Evolutionary conservation across 2,888 invertebrate genomes (phyloP), one percentile per base, ranked within the genome.

Genomic region (Diloba caeruleocephala): DNA sequence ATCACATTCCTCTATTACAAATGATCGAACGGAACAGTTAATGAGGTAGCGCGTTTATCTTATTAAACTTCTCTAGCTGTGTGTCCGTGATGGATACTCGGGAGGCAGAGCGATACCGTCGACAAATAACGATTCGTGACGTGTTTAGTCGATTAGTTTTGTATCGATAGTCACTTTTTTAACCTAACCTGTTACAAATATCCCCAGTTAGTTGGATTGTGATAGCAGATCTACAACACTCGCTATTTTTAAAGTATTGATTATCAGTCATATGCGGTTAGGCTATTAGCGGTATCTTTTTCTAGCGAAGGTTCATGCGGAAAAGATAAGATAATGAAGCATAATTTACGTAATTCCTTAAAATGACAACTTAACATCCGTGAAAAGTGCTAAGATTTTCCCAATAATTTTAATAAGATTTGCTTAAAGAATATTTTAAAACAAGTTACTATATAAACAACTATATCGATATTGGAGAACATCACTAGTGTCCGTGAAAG

Each of bases 31-130:
- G 81, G 69, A 54, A 57, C 51, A 79, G 85, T 88, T 90, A 91
- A 90, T 89, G 88, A 89, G 88, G 87, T 83, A 84, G 85, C 83
- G 57, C 72, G 86, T 89, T 86, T 89, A 90, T 90, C 87, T 85
- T 84, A 84, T 82, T 82, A 82, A 78, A 81, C 75, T 82, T 84
- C 79, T 69, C 45, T 50, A 48, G 68, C 61, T 60, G 50, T 69
- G 46, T 57, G 46, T 49, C 51, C 56, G 81, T 91, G 91, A 92
- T 91, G 87, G 91, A 91, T 91, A 73, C 79, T 76, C 79, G 82
- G 82, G 81, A 76, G 82, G 44, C 41, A 39, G 56, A 60, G 60
- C 65, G 82, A 83, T 84, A 84, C 74, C 81, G 82, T 87, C 85
- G 89, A 90, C 89, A 89, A 89, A 89, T 89, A 84, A 82, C 78